Percentiles rank a stretch among this genome's conserved stretches.
Conservation (phyloP, 2,113 vertebrate species). For the Aegithalos caudatus region DNA sequence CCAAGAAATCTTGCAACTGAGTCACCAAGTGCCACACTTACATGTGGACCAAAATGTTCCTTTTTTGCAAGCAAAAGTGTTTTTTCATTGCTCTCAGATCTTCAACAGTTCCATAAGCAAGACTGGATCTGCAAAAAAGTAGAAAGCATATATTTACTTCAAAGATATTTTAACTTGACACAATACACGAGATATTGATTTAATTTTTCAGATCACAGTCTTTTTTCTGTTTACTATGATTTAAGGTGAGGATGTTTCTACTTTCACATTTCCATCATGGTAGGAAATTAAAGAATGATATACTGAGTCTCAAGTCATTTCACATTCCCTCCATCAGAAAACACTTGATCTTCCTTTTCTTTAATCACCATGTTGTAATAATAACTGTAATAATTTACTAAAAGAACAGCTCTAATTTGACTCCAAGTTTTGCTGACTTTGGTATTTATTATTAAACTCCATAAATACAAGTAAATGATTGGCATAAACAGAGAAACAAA, state of each 20-base stretch:
- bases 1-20: not conserved
- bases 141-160: not conserved
- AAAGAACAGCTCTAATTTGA: not conserved
- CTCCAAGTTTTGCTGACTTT: not conserved
- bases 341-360: not conserved
- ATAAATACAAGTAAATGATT: not conserved
- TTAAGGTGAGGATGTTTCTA: not conserved
- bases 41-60: not conserved
- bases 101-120: conserved; percentile 24
- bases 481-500: not conserved
- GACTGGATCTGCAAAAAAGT: conserved; percentile 45
- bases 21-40: not conserved
- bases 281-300: not conserved
- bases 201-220: not conserved
- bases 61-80: not conserved
- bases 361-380: not conserved
- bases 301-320: not conserved
- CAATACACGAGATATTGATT: not conserved
- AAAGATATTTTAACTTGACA: not conserved
- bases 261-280: not conserved
- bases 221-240: not conserved
- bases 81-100: conserved; percentile 11
- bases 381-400: not conserved
- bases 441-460: not conserved
- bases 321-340: not conserved